These are phyloP conservation scores for Himalopsyche anomala DNA, from an alignment of 2,888 invertebrate genomes.

Conservation along the genomic window DNA sequence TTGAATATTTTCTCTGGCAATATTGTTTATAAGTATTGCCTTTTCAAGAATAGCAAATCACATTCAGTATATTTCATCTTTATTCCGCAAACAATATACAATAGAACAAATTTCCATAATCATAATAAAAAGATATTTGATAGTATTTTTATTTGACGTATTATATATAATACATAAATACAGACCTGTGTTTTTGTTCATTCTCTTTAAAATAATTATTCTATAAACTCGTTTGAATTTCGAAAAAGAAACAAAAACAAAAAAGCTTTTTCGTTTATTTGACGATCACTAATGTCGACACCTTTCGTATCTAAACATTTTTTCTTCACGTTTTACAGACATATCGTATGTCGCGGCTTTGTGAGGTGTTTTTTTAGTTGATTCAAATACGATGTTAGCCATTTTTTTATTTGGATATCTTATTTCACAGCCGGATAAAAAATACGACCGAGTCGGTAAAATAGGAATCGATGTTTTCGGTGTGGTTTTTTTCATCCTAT, in stretches of 20 bases:
- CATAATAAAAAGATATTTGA: too few species aligned
- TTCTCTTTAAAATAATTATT: slow-evolving; percentile 16
- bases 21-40: too few species aligned
- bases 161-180: neutral
- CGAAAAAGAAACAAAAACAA: neutral
- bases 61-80: too few species aligned
- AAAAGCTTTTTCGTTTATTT: slow-evolving; percentile 26
- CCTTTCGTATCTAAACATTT: slow-evolving; percentile 20
- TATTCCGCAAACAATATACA: neutral
- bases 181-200: neutral
- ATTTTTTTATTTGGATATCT: slow-evolving; percentile 28
- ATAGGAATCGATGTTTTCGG: slow-evolving; percentile 17
- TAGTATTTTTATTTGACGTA: too few species aligned
- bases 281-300: slow-evolving; percentile 34
- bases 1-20: too few species aligned
- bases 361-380: slow-evolving; percentile 21
- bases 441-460: slow-evolving; percentile 9
- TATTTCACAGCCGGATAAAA: slow-evolving; percentile 1
- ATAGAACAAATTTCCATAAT: too few species aligned
- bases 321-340: slow-evolving; percentile 2
- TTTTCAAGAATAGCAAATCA: too few species aligned
- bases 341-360: slow-evolving; percentile 19
- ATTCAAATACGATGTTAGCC: slow-evolving; percentile 22
- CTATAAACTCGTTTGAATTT: slow-evolving; percentile 26
- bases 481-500: too few species aligned